Conservation (phyloP, 2,797 vertebrate genomes). For the Phoeniculus purpureus region DNA sequence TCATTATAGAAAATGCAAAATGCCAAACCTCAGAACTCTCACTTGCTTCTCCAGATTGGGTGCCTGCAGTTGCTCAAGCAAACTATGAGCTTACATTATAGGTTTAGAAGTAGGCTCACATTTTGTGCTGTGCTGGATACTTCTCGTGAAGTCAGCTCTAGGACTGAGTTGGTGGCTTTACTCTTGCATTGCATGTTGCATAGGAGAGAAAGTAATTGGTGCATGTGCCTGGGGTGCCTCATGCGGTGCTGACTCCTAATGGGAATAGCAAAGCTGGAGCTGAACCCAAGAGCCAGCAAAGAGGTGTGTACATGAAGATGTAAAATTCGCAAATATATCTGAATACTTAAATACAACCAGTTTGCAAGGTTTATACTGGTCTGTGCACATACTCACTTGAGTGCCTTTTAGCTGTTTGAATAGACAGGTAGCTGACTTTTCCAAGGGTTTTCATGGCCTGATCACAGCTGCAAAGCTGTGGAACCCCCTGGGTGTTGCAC, state of each 20-base stretch:
- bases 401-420: background rate
- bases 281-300: background rate
- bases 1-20: background rate
- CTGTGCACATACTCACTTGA: background rate
- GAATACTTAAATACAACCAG: background rate
- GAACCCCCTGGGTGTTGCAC: background rate
- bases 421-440: background rate
- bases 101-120: background rate
- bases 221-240: fast-evolving
- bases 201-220: background rate
- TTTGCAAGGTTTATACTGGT: background rate
- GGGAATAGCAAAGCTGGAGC: background rate
- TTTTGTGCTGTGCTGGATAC: background rate
- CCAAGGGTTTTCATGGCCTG: background rate
- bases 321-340: background rate
- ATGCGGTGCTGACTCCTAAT: background rate
- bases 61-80: background rate
- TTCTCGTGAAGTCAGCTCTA: background rate
- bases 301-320: fast-evolving
- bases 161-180: background rate
- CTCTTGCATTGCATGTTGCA: background rate
- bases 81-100: background rate
- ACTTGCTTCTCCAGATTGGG: background rate
- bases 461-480: background rate
- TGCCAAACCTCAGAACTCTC: background rate